phyloP scores from a whole-genome alignment of 2,888 invertebrate species.

The Eristalinus sepulchralis region DNA sequence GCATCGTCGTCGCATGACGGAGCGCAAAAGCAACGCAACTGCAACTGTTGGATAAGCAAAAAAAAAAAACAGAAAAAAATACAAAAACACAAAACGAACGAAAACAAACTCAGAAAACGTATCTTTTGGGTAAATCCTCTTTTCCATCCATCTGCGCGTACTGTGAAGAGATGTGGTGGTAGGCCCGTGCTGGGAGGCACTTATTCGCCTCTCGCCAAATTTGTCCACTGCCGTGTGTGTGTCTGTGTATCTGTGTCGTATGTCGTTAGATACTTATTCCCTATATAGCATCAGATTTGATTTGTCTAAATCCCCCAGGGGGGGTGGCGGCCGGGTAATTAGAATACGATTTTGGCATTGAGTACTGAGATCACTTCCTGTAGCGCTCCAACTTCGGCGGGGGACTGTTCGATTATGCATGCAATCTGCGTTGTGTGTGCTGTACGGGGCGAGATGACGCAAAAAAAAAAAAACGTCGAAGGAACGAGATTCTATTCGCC shows the following conservation, averaged over 20 bases:
- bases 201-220: conserved; percentile 37
- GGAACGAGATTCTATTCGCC: neutral
- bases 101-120: neutral
- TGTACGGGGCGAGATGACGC: neutral
- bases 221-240: neutral
- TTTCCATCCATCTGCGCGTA: neutral
- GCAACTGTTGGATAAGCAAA: neutral
- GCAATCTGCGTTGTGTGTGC: conserved; percentile 13
- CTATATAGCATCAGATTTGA: conserved; percentile 16
- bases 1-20: neutral
- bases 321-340: conserved; percentile 18
- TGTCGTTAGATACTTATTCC: conserved; percentile 12
- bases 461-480: conserved; percentile 28
- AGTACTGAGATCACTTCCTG: conserved; percentile 66
- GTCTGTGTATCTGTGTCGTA: neutral
- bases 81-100: neutral
- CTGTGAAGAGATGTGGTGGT: conserved; percentile 34
- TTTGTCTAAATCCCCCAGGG: neutral
- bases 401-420: conserved; percentile 48
- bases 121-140: neutral
- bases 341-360: conserved; percentile 46
- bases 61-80: neutral
- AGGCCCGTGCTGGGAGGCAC: conserved; percentile 13
- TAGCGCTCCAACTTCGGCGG: neutral
- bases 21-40: neutral